Evolutionary conservation across 2,797 vertebrate species (phyloP).

Genomic region (Parotocinclus haroldoi): DNA sequence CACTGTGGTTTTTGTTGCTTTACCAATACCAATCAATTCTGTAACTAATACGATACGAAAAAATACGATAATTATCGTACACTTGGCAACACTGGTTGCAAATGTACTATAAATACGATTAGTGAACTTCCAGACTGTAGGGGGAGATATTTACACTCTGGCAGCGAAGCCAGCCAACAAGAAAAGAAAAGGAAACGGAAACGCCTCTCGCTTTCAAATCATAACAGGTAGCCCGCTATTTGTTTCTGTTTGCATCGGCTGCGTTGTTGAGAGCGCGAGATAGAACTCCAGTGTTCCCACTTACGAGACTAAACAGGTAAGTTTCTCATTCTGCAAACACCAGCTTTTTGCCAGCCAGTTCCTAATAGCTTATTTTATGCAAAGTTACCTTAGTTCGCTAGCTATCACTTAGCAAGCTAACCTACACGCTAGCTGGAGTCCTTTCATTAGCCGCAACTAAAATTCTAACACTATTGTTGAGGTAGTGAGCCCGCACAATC

Average conservation of each 20-base stretch:
- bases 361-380: background rate
- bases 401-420: conserved; percentile 28
- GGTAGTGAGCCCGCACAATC: background rate
- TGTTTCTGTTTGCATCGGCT: conserved; percentile 31
- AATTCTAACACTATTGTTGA: background rate
- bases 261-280: conserved; percentile 26
- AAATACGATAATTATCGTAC: too few species aligned
- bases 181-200: conserved; percentile 11
- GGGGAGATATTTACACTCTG: background rate
- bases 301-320: conserved; percentile 22
- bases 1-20: too few species aligned
- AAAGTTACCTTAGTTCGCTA: conserved; percentile 26
- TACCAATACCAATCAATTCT: too few species aligned
- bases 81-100: too few species aligned
- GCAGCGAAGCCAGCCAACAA: background rate
- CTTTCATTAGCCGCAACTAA: conserved; percentile 25
- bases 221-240: conserved; percentile 29
- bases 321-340: conserved; percentile 15
- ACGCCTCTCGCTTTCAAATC: conserved; percentile 44
- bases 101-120: too few species aligned
- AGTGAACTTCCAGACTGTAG: background rate
- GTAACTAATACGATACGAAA: too few species aligned
- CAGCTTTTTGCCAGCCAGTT: background rate
- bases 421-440: conserved; percentile 9
- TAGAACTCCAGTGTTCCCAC: background rate